A percentile compares a stretch with the other conserved stretches of the same genome.
These are phyloP conservation scores for Mesoligia furuncula DNA, from an alignment of 2,888 invertebrate species.

Conservation along the genomic window DNA sequence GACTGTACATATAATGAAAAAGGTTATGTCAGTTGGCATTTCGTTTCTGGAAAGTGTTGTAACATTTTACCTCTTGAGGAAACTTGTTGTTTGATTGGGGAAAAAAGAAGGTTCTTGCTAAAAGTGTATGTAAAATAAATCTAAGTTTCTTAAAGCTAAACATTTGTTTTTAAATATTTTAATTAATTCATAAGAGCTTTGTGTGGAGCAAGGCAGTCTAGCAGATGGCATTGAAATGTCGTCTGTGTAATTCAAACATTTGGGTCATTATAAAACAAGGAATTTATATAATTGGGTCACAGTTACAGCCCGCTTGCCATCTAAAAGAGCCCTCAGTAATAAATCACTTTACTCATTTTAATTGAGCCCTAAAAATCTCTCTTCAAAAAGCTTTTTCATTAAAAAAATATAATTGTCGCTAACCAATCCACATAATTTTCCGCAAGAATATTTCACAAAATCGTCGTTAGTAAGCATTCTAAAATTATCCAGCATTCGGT, in stretches of 20 bases:
- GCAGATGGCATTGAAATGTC: constrained; percentile 41
- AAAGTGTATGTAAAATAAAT: not conserved
- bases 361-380: constrained; percentile 3
- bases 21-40: constrained; percentile 24
- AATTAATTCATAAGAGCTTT: constrained; percentile 1
- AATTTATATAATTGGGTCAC: constrained; percentile 41
- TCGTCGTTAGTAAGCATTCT: constrained; percentile 11
- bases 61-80: not conserved
- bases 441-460: not conserved
- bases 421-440: not conserved
- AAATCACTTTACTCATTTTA: constrained; percentile 28
- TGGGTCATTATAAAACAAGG: constrained; percentile 35
- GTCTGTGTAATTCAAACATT: constrained; percentile 30
- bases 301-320: constrained; percentile 17
- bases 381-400: constrained; percentile 1
- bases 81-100: not conserved
- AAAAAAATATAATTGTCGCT: too few relatives aligned
- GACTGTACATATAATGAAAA: constrained; percentile 1
- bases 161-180: not conserved
- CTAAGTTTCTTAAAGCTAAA: not conserved
- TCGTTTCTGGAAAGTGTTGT: constrained; percentile 17
- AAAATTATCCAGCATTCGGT: constrained; percentile 4
- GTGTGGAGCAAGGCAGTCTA: constrained; percentile 15
- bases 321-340: constrained; percentile 29
- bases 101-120: not conserved